Conservation (phyloP, 2,113 vertebrate genomes). For the Osmerus mordax region DNA sequence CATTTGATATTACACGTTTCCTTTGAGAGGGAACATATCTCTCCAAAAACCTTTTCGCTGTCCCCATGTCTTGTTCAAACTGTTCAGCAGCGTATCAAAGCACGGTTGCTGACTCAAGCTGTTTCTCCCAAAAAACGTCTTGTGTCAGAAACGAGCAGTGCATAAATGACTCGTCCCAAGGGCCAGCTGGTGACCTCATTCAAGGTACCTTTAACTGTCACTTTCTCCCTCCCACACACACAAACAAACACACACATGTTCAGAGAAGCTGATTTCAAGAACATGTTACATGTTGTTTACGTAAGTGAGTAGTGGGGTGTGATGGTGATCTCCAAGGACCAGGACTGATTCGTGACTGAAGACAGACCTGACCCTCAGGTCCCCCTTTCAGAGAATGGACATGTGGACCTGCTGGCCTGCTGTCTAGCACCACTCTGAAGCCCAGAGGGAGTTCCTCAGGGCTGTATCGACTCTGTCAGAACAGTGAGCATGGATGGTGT, state of each 20-base stretch:
- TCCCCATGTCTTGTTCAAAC: too few species aligned
- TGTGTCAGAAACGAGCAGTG: too few species aligned
- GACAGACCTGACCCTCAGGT: slow-evolving; percentile 34
- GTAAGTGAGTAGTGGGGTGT: slow-evolving; percentile 39
- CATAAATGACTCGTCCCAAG: too few species aligned
- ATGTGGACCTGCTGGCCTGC: slow-evolving; percentile 3
- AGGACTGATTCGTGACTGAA: slow-evolving; percentile 39
- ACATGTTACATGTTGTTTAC: slow-evolving; percentile 22
- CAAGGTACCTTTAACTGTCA: too few species aligned
- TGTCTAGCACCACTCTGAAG: not conserved
- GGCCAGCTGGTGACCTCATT: too few species aligned
- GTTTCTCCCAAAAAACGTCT: too few species aligned
- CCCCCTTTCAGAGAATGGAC: slow-evolving; percentile 13
- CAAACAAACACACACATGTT: too few species aligned
- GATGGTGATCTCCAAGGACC: slow-evolving; percentile 31
- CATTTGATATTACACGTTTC: not conserved
- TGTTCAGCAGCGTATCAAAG: too few species aligned
- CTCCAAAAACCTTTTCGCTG: too few species aligned
- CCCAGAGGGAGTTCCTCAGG: slow-evolving; percentile 27
- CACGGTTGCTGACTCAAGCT: too few species aligned
- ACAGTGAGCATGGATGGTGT: slow-evolving; percentile 2
- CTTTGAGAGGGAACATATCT: not conserved
- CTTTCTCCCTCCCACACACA: too few species aligned
- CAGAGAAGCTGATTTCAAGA: slow-evolving; percentile 20
- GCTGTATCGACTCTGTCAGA: slow-evolving; percentile 12